A percentile compares a stretch with the other conserved stretches of the same genome.
phyloP scores from a whole-genome alignment of 2,797 vertebrate species.

The Lithobates sylvaticus region DNA sequence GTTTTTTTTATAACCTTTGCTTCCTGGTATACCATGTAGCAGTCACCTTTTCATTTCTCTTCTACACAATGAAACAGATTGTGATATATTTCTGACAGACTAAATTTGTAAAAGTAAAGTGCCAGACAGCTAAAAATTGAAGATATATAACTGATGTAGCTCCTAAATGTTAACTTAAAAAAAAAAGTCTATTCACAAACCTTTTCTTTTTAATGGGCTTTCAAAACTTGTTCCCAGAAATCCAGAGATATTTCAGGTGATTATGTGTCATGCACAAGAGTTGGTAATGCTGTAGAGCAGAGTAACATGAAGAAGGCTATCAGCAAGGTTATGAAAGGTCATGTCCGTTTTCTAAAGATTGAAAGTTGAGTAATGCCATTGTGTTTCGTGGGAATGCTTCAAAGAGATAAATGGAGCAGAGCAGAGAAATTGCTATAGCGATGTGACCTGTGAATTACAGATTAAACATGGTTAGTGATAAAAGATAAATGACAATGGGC shows the following conservation, averaged over 20 bases:
- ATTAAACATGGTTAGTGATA: slow-evolving; percentile 41
- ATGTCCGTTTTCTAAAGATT: slow-evolving; percentile 54
- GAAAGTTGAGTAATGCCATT: slow-evolving; percentile 56
- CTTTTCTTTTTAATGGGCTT: slow-evolving; percentile 49
- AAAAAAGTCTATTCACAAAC: slow-evolving; percentile 25
- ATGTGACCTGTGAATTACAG: slow-evolving; percentile 39
- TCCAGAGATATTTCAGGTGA: slow-evolving; percentile 50
- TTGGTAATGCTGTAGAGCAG: slow-evolving; percentile 46
- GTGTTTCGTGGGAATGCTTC: slow-evolving; percentile 41
- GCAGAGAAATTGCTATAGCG: slow-evolving; percentile 16
- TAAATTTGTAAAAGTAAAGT: slow-evolving; percentile 51
- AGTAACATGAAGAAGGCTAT: slow-evolving; percentile 53
- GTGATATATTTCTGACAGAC: slow-evolving; percentile 53
- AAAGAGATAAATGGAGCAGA: slow-evolving; percentile 52
- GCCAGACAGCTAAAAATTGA: slow-evolving; percentile 39
- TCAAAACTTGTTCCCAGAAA: slow-evolving; percentile 52
- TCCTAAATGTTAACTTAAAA: slow-evolving; percentile 49
- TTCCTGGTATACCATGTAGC: slow-evolving; percentile 16
- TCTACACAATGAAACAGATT: slow-evolving; percentile 24
- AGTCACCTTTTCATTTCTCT: slow-evolving; percentile 35
- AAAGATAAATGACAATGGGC: slow-evolving; percentile 1
- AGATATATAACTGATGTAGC: slow-evolving; percentile 36
- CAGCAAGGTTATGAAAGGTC: slow-evolving; percentile 57
- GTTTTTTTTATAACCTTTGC: slow-evolving; percentile 3
- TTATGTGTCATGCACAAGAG: slow-evolving; percentile 55